Conservation (phyloP, 1,140 invertebrate species). For the Lordiphosa mommai region DNA sequence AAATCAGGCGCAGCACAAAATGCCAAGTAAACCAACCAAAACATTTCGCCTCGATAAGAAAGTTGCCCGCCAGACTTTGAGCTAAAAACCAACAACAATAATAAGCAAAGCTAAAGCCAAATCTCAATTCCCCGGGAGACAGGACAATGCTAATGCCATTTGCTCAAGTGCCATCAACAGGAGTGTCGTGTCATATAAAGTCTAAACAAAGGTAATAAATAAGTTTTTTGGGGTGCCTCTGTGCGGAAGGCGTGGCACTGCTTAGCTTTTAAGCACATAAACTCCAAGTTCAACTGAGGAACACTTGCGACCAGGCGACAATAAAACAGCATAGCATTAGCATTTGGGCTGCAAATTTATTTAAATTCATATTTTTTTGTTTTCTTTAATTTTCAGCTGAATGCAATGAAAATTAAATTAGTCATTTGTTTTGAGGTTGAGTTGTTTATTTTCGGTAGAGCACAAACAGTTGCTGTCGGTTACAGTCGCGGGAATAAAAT, state of each 20-base stretch:
- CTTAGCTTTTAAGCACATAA: conserved; percentile 35
- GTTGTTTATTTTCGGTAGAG: conserved; percentile 31
- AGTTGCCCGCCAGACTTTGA: conserved; percentile 14
- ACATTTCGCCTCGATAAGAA: conserved; percentile 34
- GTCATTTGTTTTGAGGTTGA: conserved; percentile 42
- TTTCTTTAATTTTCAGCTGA: conserved; percentile 21
- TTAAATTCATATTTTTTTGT: conserved; percentile 14
- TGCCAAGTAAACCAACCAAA: conserved; percentile 23
- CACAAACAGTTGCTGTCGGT: conserved; percentile 13
- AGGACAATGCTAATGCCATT: conserved; percentile 52
- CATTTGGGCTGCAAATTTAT: conserved; percentile 6
- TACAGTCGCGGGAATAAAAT: background rate
- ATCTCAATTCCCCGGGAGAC: background rate
- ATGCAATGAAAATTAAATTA: conserved; percentile 43
- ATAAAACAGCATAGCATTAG: background rate
- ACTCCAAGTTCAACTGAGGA: conserved; percentile 7
- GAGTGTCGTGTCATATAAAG: conserved; percentile 45
- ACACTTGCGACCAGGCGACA: background rate
- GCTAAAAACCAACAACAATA: conserved; percentile 9
- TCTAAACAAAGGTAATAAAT: conserved; percentile 60
- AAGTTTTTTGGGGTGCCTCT: conserved; percentile 37
- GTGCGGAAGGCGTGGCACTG: conserved; percentile 1
- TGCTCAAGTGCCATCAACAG: conserved; percentile 51
- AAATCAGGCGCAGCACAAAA: conserved; percentile 31
- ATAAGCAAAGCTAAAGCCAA: conserved; percentile 6